phyloP scores from a whole-genome alignment of 2,113 vertebrate genomes.

The Rhea pennata region DNA sequence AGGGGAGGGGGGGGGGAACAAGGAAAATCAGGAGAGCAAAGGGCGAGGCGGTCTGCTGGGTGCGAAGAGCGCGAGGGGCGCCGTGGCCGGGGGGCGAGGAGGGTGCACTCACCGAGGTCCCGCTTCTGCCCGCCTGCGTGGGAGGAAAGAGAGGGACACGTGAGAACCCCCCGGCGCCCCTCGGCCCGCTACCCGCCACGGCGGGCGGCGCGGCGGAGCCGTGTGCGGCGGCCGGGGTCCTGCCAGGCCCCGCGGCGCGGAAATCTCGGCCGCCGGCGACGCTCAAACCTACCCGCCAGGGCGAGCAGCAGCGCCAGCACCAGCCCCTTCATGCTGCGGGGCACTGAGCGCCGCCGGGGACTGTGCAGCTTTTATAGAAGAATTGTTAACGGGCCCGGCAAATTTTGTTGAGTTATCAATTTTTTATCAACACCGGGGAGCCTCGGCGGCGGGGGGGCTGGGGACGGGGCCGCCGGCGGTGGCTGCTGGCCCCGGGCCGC shows the following conservation, averaged over 20 bases:
- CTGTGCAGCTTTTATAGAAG: slow-evolving; percentile 67
- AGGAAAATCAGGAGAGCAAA: not conserved
- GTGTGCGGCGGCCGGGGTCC: too few relatives aligned
- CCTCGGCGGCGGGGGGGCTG: not conserved
- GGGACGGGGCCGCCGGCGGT: not conserved
- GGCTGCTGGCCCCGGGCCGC: not conserved
- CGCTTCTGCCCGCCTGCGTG: slow-evolving; percentile 56
- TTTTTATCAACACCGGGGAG: slow-evolving; percentile 57
- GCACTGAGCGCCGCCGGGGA: not conserved
- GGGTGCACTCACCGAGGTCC: slow-evolving; percentile 33
- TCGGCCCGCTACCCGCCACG: too few relatives aligned
- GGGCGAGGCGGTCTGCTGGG: not conserved
- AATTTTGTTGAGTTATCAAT: slow-evolving; percentile 54
- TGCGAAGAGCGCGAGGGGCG: not conserved
- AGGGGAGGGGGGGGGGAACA: too few relatives aligned
- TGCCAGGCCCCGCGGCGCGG: too few relatives aligned
- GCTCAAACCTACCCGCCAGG: slow-evolving; percentile 55
- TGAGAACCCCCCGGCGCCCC: not conserved
- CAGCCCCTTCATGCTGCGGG: slow-evolving; percentile 81
- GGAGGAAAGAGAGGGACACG: not conserved
- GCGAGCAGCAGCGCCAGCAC: slow-evolving; percentile 68
- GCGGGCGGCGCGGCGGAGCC: too few relatives aligned
- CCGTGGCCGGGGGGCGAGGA: fast-evolving
- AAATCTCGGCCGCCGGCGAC: not conserved
- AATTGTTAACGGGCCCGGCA: slow-evolving; percentile 22